Percentiles rank a stretch among this genome's conserved stretches.
Evolutionary conservation across 2,888 invertebrate genomes (phyloP).

Genomic region (Eudasyphora cyanicolor): DNA sequence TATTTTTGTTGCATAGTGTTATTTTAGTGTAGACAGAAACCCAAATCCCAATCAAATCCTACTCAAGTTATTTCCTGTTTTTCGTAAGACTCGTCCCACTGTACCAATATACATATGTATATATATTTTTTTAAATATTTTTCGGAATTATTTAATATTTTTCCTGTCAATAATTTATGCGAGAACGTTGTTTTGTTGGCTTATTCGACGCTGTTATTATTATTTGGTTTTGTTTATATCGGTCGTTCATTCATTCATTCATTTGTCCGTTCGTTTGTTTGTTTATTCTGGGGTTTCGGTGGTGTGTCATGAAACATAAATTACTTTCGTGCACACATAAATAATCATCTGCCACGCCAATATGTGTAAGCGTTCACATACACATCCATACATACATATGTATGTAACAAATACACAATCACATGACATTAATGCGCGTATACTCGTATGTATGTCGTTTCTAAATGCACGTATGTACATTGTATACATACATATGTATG

Average conservation of each 20-base stretch:
- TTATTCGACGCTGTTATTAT: background rate
- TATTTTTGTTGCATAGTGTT: no score
- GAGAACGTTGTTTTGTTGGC: constrained; percentile 10
- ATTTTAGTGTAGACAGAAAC: no score
- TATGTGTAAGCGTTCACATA: background rate
- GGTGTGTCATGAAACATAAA: constrained; percentile 51
- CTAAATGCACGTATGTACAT: no score
- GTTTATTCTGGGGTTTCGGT: background rate
- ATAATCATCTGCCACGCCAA: constrained; percentile 23
- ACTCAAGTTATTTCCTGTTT: no score
- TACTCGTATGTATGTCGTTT: no score
- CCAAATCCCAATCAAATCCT: no score
- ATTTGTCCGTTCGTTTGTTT: background rate
- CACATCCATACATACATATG: background rate
- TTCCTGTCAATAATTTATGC: constrained; percentile 42
- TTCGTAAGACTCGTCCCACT: background rate
- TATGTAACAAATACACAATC: background rate
- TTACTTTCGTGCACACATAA: constrained; percentile 26
- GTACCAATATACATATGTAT: no score
- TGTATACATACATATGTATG: background rate
- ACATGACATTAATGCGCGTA: background rate
- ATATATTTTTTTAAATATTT: background rate
- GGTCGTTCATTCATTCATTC: no score
- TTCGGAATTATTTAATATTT: constrained; percentile 32
- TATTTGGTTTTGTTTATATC: no score